Evolutionary conservation across 2,888 invertebrate genomes (phyloP), one percentile per base, ranked within the genome.

Genomic region (Brenthis daphne): DNA sequence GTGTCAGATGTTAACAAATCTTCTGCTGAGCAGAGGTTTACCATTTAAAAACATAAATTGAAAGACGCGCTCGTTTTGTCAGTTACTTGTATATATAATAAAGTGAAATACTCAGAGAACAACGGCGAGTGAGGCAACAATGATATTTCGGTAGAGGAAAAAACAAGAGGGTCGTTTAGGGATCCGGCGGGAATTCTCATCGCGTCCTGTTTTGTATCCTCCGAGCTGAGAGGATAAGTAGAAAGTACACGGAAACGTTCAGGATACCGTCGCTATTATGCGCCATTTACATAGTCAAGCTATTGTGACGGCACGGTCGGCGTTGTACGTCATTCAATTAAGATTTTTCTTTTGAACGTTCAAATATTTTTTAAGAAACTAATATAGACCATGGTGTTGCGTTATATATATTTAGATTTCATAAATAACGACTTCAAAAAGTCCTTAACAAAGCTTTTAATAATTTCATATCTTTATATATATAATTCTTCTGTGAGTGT

Each of bases 141-240:
- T 88, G 85, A 88, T 89, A 88, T 88, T 90, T 87, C 82, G 84
- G 86, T 82, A 82, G 78, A 83, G 84, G 81, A 88, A 89, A 90
- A 90, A 90, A 86, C 84, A 86, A 86, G 85, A 86, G 85, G 88
- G 87, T 85, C 85, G 86, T 86, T 86, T 79, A 82, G 80, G 80
- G 82, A 82, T 82, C 90, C 89, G 84, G 79, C 81, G 90, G 89
- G 89, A 89, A 86, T 89, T 82, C 84, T 83, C 83, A 78, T 81
- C 79, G 82, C 80, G 79, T 79, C 77, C 80, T 82, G 81, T 84
- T 85, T 85, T 82, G 82, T 82, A 77, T 73, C 69, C 74, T 71
- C 65, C 70, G 73, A 74, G 73, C 66, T 70, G 75, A 77, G 77
- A 77, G 80, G 82, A 81, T 82, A 83, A 85, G 78, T 77, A 78